Base-by-base conservation (phyloP, 2,888 invertebrate species). In the Polyploca ridens region DNA sequence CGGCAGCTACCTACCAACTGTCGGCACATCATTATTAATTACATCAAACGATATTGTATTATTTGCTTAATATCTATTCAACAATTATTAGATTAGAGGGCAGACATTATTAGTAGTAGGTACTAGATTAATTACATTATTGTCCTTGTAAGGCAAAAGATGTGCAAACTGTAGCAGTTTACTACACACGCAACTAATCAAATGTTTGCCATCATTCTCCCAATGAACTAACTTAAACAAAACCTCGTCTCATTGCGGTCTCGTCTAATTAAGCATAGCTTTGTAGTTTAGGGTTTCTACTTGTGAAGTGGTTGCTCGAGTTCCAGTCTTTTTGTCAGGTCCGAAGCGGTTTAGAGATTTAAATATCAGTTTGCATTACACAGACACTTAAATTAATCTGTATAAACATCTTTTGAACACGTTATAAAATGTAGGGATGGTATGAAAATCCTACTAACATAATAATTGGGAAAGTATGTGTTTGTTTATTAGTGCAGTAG, bases 151-250 rank as follows among this genome's bases (percentile, higher is more conserved):
- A 3, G 38, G 41, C 13, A 41, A 41, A 41, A 41, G 1, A 41
- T 41, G 41, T 41, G 54, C 54, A 54, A 54, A 54, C 54, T 54
- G 54, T n/a, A 54, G 54, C 54, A 49, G 16, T 6, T 6, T 64
- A 14, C 14, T 49, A n/a, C 54, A 54, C 16, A 54, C 54, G 54
- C 54, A 54, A 10, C 54, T 54, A 54, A 54, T 54, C 54, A 54
- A 54, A 54, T 54, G 54, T 54, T 54, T 54, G 10, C 19, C 10
- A 54, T 54, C 54, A 54, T n/a, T 54, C 10, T 54, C 54, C 7
- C 54, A 54, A 10, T 54, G 54, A 54, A 54, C 54, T 19, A 19
- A 54, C 54, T 49, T 3, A 19, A 54, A 54, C 19, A 19, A 19
- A 19, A 54, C 54, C 54, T 54, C n/a, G 16, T 19, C 54, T 54